These are phyloP conservation scores for Lamproptera curius DNA, from an alignment of 2,888 invertebrate genomes.

Conservation along the genomic window DNA sequence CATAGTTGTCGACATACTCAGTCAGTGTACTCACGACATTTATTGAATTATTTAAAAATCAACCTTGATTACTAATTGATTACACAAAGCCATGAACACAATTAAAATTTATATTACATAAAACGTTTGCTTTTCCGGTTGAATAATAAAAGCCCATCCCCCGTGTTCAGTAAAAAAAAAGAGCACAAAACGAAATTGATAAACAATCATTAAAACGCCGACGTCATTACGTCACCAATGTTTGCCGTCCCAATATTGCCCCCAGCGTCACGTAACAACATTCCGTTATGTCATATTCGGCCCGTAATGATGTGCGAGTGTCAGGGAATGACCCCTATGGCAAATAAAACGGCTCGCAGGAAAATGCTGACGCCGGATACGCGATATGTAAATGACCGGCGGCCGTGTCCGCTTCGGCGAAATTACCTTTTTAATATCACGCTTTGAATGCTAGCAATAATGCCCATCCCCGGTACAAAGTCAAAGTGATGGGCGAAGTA, in stretches of 20 bases:
- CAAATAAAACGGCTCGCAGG: constrained; percentile 40
- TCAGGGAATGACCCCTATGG: constrained; percentile 47
- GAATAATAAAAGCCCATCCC: no score
- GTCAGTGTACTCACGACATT: no score
- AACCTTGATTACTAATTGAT: no score
- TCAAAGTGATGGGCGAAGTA: no score
- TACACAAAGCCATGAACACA: no score
- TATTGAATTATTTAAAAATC: no score
- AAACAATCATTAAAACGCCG: constrained; percentile 18
- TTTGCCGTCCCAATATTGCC: constrained; percentile 38
- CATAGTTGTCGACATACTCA: no score
- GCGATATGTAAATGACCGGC: constrained; percentile 31
- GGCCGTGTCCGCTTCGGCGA: constrained; percentile 11
- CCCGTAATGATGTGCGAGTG: constrained; percentile 46
- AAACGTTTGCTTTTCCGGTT: no score
- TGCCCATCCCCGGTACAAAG: no score
- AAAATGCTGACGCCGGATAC: constrained; percentile 28
- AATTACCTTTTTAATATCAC: constrained; percentile 19
- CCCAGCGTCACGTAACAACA: constrained; percentile 43
- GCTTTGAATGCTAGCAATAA: background rate
- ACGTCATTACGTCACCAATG: constrained; percentile 19
- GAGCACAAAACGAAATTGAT: constrained; percentile 9
- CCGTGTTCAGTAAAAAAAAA: no score
- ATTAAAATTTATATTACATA: no score
- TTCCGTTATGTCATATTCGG: constrained; percentile 49